Conservation (phyloP, 2,888 invertebrate species). For the Drosophila barbarae region DNA sequence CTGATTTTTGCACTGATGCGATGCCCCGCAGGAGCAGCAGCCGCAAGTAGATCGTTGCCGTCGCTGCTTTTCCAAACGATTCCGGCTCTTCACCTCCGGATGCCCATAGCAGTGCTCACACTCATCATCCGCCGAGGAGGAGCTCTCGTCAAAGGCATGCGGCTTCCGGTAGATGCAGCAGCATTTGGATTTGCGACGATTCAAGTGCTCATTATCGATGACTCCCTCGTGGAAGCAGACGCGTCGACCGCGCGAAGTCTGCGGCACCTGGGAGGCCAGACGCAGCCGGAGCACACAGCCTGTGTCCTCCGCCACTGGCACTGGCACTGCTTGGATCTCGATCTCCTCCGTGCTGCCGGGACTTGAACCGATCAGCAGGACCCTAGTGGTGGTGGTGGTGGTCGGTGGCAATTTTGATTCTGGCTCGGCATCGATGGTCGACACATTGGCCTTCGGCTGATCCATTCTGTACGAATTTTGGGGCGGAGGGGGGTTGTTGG, state of each 20-base stretch:
- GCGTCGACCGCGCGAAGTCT: slow-evolving; percentile 1
- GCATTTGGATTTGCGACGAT: slow-evolving; percentile 61
- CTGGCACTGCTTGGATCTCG: slow-evolving; percentile 2
- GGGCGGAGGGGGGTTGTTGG: too few species aligned
- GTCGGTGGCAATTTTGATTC: not conserved
- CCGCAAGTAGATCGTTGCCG: not conserved
- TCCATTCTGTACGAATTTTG: slow-evolving; percentile 11
- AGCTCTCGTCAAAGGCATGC: slow-evolving; percentile 55
- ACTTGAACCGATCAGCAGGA: not conserved
- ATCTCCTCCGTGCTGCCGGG: slow-evolving; percentile 2
- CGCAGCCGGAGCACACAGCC: slow-evolving; percentile 21
- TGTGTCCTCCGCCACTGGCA: not conserved
- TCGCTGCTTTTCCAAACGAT: slow-evolving; percentile 36
- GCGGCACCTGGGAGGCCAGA: slow-evolving; percentile 1
- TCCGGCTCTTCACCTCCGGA: slow-evolving; percentile 53
- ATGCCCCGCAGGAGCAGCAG: not conserved
- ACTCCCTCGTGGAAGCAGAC: slow-evolving; percentile 53
- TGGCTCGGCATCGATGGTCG: slow-evolving; percentile 2
- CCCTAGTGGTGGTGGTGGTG: not conserved
- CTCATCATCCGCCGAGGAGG: slow-evolving; percentile 67
- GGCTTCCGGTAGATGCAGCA: slow-evolving; percentile 61
- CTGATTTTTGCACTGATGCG: not conserved
- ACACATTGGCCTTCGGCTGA: slow-evolving; percentile 4
- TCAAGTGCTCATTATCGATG: slow-evolving; percentile 58
- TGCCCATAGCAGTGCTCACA: slow-evolving; percentile 63